Percentiles rank a stretch among this genome's conserved stretches.
Conservation (phyloP, 2,113 vertebrate species). For the zebrafish (Danio rerio) region GRCz12tu NC_133199.1:5536501-5537000, state of each 20-base stretch:
- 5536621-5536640: conserved; percentile 37
- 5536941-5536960: conserved; percentile 67
- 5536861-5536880: conserved; percentile 76
- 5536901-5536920: conserved; percentile 70
- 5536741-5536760: conserved; percentile 74
- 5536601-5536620: conserved; percentile 48
- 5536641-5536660: conserved; percentile 60
- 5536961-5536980: conserved; percentile 55
- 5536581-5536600: conserved; percentile 35
- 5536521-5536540: conserved; percentile 59
- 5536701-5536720: conserved; percentile 71
- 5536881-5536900: conserved; percentile 77
- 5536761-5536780: conserved; percentile 76
- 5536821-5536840: conserved; percentile 75
- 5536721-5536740: conserved; percentile 71
- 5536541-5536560: conserved; percentile 41
- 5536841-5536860: conserved; percentile 53
- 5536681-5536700: conserved; percentile 69
- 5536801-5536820: conserved; percentile 75
- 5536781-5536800: conserved; percentile 64
- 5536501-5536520: conserved; percentile 58
- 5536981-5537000: conserved; percentile 55
- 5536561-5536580: conserved; percentile 44
- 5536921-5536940: conserved; percentile 72
- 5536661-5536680: conserved; percentile 61